Evolutionary conservation across 2,113 vertebrate species (phyloP).

Genomic region (Bucco capensis): DNA sequence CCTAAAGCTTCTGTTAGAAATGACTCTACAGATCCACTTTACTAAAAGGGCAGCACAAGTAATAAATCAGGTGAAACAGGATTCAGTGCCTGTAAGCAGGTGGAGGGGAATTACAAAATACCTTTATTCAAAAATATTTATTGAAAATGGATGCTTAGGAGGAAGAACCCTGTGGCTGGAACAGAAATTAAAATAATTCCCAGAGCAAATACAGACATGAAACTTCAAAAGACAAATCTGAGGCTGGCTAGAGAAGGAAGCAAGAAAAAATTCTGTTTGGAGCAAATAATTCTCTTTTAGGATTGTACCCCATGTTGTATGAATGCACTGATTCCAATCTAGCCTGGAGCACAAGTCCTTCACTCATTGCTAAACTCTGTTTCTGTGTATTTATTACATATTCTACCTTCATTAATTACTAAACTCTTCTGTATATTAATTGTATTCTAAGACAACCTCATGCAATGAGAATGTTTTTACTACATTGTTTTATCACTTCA

Average conservation of each 20-base stretch:
- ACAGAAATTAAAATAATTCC: not conserved
- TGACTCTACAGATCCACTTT: not conserved
- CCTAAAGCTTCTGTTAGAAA: not conserved
- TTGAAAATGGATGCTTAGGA: not conserved
- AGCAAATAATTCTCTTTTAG: not conserved
- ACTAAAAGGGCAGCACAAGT: not conserved
- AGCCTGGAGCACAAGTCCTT: not conserved
- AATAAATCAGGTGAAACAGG: not conserved
- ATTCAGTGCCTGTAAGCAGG: not conserved
- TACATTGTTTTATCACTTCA: not conserved
- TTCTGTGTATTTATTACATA: not conserved
- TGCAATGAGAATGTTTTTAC: not conserved
- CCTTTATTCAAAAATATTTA: not conserved
- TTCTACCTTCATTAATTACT: not conserved
- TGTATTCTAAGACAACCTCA: not conserved
- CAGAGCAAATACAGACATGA: not conserved
- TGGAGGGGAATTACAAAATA: not conserved
- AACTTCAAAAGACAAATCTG: not conserved
- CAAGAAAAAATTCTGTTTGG: not conserved
- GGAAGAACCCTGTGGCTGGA: not conserved
- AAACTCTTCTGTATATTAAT: not conserved
- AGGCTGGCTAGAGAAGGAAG: not conserved
- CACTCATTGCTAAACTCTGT: not conserved
- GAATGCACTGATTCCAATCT: not conserved
- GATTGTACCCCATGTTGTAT: not conserved